phyloP scores from a whole-genome alignment of 2,797 vertebrate species.

The Cryptoprocta ferox region DNA sequence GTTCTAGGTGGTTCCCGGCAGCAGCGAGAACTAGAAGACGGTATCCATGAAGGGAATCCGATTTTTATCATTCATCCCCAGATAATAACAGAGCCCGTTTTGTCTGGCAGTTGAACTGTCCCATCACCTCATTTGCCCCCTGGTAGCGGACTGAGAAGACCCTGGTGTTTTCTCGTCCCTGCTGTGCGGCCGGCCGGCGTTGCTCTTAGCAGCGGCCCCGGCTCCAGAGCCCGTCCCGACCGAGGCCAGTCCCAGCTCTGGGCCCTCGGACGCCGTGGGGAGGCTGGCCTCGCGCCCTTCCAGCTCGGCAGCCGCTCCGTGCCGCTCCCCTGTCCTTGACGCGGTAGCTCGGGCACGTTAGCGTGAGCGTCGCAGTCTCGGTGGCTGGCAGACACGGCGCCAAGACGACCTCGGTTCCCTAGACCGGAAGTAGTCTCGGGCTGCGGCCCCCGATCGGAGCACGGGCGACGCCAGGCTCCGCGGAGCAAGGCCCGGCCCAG shows the following conservation, averaged over 20 bases:
- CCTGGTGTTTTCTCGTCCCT: background rate
- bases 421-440: background rate
- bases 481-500: background rate
- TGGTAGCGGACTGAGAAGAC: background rate
- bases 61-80: background rate
- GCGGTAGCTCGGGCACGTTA: background rate
- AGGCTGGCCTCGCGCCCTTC: background rate
- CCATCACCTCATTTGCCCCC: background rate
- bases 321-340: too few relatives aligned
- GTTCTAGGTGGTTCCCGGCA: background rate
- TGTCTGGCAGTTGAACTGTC: background rate
- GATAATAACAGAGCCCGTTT: background rate
- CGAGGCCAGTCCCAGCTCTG: rapidly evolving
- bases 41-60: background rate
- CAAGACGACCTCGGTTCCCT: background rate
- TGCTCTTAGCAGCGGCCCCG: background rate
- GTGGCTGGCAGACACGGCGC: background rate
- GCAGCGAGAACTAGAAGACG: background rate
- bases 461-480: too few relatives aligned
- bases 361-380: background rate
- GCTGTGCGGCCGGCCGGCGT: background rate
- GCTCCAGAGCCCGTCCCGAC: background rate
- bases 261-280: background rate
- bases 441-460: too few relatives aligned
- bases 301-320: background rate